Percentiles rank a stretch among this genome's conserved stretches.
These are phyloP conservation scores for Odontamblyopus lacepedii DNA, from an alignment of 2,797 vertebrate species.

Conservation along the genomic window DNA sequence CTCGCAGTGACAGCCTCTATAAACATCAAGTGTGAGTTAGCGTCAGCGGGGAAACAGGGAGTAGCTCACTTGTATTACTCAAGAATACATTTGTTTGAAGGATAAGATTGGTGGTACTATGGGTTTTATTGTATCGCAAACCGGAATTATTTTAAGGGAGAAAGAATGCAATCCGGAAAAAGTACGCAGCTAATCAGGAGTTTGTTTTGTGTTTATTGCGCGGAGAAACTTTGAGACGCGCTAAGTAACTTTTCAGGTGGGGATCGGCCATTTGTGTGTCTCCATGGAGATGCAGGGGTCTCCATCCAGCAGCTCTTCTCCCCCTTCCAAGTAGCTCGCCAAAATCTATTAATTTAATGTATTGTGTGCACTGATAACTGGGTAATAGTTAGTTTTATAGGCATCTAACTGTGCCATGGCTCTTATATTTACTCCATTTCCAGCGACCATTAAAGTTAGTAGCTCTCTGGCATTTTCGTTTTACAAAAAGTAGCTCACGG, in stretches of 20 bases:
- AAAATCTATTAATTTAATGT: too few species aligned
- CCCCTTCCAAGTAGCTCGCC: too few species aligned
- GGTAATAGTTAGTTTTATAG: too few species aligned
- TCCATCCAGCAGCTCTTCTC: too few species aligned
- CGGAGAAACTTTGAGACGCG: background rate
- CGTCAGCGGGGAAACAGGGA: slow-evolving; percentile 20
- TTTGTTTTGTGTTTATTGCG: background rate
- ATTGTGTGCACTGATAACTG: too few species aligned
- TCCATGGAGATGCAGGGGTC: background rate
- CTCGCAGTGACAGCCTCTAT: slow-evolving; percentile 37
- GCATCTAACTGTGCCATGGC: too few species aligned
- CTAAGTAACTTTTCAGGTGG: background rate
- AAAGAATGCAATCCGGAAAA: background rate
- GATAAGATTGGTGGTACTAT: background rate
- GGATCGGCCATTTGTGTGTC: background rate
- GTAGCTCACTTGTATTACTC: background rate
- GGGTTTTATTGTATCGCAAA: background rate
- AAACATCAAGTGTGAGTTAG: slow-evolving; percentile 42
- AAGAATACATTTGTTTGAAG: background rate
- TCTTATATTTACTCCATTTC: too few species aligned
- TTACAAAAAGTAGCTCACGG: too few species aligned
- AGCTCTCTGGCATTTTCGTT: too few species aligned
- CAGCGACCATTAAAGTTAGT: too few species aligned
- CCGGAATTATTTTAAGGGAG: background rate
- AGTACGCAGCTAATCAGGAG: background rate